Conservation (phyloP, 2,113 vertebrate species). For the Sula dactylatra region DNA sequence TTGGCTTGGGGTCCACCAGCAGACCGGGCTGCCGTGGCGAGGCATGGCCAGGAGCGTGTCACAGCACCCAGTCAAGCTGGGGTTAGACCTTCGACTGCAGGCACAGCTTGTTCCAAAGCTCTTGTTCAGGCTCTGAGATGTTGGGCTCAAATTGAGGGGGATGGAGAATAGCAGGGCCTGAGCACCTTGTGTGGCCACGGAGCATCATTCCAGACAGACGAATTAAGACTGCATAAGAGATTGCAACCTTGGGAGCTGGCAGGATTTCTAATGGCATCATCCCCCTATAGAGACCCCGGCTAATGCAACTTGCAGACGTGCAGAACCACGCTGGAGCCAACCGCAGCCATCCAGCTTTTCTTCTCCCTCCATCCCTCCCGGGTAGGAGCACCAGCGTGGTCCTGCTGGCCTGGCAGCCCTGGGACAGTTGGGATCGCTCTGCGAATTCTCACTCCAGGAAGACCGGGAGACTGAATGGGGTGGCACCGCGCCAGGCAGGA, state of each 20-base stretch:
- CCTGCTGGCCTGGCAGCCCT: background rate
- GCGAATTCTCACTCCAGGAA: background rate
- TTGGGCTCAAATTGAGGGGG: background rate
- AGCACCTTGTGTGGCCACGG: background rate
- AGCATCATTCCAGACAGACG: background rate
- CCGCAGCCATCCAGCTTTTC: fast-evolving
- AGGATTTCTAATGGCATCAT: background rate
- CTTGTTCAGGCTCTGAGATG: background rate
- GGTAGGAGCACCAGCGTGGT: background rate
- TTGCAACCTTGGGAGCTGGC: background rate
- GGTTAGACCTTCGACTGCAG: background rate
- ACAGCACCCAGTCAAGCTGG: background rate
- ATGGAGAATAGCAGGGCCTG: fast-evolving
- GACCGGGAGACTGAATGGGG: fast-evolving
- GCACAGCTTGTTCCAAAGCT: background rate
- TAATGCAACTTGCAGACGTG: fast-evolving
- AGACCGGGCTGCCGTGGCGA: fast-evolving
- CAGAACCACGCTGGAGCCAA: background rate
- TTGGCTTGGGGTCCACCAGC: background rate
- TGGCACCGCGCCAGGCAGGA: background rate
- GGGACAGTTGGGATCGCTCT: background rate
- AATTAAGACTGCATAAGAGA: background rate
- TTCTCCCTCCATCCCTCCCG: background rate
- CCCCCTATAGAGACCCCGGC: fast-evolving
- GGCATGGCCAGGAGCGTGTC: background rate